Evolutionary conservation across 2,888 invertebrate genomes (phyloP), one percentile per base, ranked within the genome.

Genomic region (Rhimphoctona megacephalus): DNA sequence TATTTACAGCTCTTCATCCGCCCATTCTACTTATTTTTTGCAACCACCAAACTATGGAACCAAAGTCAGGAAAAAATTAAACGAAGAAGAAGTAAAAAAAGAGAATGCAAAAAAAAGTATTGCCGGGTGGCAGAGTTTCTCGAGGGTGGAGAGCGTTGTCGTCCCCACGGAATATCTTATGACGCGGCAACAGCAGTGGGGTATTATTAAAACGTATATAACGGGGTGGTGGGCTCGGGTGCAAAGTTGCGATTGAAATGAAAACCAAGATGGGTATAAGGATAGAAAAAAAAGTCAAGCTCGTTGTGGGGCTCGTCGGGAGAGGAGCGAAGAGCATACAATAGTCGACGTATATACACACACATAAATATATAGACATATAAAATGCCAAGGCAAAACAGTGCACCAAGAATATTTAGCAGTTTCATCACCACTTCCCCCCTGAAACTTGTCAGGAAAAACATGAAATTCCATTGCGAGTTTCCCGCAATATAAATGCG

Each of bases 231-330:
- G 39, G 17, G 72, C 25, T 57, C 54, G 43, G 76, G 80, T 43
- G 83, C 73, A 78, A 81, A 81, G 64, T 74, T 67, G 81, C 81
- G 83, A 86, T 86, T 69, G 81, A 84, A 84, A 86, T 86, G 86
- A 84, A 84, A 86, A 81, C 54, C 81, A 69, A 81, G 81, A 73
- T 74, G 67, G 61, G 69, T 81, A 77, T 52, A 69, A 36, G 49
- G 57, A 61, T 61, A 64, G 69, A 61, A 74, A 78, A 81, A 61
- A 74, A 69, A 19, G 14, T 64, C 11, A 49, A 73, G 72, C 46
- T 81, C 69, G 74, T 78, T 81, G 83, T 49, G 81, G 74, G 36
- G 77, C 77, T 67, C 49, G 72, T 22, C 67, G 77, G 6, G n/a
- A 8, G 52, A 39, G 54, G 39, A 19, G 52, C 69, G 33, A 77